These are phyloP conservation scores for Potamarius usumacintae DNA, from an alignment of 2,113 vertebrate genomes.

Conservation along the genomic window DNA sequence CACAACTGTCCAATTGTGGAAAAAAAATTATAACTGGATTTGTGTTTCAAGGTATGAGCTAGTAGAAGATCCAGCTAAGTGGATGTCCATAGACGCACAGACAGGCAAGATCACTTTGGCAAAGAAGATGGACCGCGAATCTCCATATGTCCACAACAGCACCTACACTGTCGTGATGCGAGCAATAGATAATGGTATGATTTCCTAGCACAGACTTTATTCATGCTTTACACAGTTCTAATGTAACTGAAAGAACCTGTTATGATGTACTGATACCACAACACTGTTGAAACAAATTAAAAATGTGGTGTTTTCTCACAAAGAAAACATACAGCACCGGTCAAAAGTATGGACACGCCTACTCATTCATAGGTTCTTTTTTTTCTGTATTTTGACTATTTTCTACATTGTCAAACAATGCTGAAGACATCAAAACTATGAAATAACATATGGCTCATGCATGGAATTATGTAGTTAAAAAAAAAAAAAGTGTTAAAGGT, in stretches of 20 bases:
- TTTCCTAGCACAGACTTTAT: too few relatives aligned
- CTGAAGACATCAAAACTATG: too few relatives aligned
- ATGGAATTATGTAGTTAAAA: too few relatives aligned
- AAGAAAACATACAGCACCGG: too few relatives aligned
- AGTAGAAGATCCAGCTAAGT: slow-evolving; percentile 68
- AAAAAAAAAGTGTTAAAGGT: too few relatives aligned
- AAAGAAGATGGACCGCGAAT: slow-evolving; percentile 76
- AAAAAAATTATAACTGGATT: neutral
- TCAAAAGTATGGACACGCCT: too few relatives aligned
- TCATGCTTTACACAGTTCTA: neutral
- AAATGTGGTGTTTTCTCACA: too few relatives aligned
- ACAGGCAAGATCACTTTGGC: slow-evolving; percentile 71
- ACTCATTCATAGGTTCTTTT: too few relatives aligned
- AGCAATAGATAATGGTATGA: slow-evolving; percentile 75
- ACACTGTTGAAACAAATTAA: neutral
- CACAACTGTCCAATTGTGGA: neutral
- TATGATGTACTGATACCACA: neutral
- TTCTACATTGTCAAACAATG: too few relatives aligned
- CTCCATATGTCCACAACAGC: slow-evolving; percentile 62
- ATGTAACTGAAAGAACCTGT: neutral
- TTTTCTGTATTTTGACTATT: too few relatives aligned
- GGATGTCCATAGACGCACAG: slow-evolving; percentile 70
- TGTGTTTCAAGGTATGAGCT: slow-evolving; percentile 65
- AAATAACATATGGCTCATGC: too few relatives aligned
- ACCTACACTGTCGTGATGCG: slow-evolving; percentile 68